Base-by-base conservation (phyloP, 2,888 invertebrate genomes). In the Diplolepis rosae region DNA sequence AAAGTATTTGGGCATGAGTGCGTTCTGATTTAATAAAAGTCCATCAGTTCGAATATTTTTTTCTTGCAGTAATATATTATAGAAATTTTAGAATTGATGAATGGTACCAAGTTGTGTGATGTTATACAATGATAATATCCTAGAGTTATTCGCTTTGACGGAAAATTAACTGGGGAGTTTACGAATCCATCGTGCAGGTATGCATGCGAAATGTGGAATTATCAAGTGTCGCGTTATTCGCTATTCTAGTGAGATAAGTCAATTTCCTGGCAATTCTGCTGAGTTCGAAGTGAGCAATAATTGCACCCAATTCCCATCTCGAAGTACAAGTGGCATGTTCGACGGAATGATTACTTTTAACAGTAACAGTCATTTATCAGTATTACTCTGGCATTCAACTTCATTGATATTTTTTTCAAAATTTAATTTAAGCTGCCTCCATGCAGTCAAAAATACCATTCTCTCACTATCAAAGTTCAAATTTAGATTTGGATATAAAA, bases 221-320 rank as follows among this genome's bases (percentile, higher is more conserved):
- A 45, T 18, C 45, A 2, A 45, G 7, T 45, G 45, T 45, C 45
- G 18, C 45, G 18, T 45, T 45, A 45, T 45, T 45, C 45, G 18
- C 1, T 45, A 45, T 45, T 18, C 28, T 27, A 18, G 2, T 24
- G 52, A 11, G 27, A 30, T 2, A 52, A 52, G 52, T 52, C 22
- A 52, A 27, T 52, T 30, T 28, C 52, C 52, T 22, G 52, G 52
- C 52, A 52, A 52, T 52, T 27, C n/a, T 52, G 52, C 22, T 7
- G 2, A 1, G 52, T 27, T 30, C 52, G 52, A 52, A 9, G 52
- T 52, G 52, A 52, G 52, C 52, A 30, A 52, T 52, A 52, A 52
- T 52, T 52, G 52, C 28, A 52, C 22, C 7, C 22, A 52, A 52
- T 27, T 27, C 52, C 27, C 11, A 13, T 52, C 52, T 52, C 52